A percentile compares a stretch with the other conserved stretches of the same genome.
Conservation (phyloP, 2,113 vertebrate species). For the Ancistrus triradiatus region DNA sequence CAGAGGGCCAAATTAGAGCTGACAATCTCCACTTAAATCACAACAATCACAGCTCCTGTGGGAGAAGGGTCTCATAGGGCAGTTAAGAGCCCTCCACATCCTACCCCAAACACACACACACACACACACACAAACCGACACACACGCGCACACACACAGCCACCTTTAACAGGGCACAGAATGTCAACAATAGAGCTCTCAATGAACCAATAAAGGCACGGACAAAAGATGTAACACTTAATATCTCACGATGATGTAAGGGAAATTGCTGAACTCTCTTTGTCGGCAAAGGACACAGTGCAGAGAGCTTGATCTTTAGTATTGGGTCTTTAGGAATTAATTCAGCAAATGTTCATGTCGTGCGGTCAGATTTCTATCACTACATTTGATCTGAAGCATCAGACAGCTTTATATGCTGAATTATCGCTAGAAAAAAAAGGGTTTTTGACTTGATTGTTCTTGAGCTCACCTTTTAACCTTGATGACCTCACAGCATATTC, state of each 20-base stretch:
- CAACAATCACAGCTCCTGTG: constrained; percentile 77
- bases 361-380: constrained; percentile 2
- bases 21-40: constrained; percentile 81
- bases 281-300: constrained; percentile 11
- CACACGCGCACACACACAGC: constrained; percentile 57
- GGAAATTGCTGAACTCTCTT: constrained; percentile 15
- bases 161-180: constrained; percentile 73
- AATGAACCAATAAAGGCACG: constrained; percentile 78
- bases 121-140: constrained; percentile 59
- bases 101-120: constrained; percentile 36
- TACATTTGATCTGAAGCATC: neutral
- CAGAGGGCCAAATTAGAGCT: constrained; percentile 81
- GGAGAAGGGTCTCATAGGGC: constrained; percentile 73
- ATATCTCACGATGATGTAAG: constrained; percentile 56
- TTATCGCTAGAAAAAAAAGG: constrained; percentile 16
- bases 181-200: constrained; percentile 75
- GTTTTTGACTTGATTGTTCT: constrained; percentile 39
- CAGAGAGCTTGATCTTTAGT: neutral
- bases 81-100: constrained; percentile 77
- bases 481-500: constrained; percentile 31
- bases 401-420: constrained; percentile 13
- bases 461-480: constrained; percentile 45
- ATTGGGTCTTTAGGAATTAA: neutral
- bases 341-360: no score
- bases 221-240: constrained; percentile 74